Evolutionary conservation across 2,113 vertebrate species (phyloP).

Genomic region (Kryptolebias marmoratus): DNA sequence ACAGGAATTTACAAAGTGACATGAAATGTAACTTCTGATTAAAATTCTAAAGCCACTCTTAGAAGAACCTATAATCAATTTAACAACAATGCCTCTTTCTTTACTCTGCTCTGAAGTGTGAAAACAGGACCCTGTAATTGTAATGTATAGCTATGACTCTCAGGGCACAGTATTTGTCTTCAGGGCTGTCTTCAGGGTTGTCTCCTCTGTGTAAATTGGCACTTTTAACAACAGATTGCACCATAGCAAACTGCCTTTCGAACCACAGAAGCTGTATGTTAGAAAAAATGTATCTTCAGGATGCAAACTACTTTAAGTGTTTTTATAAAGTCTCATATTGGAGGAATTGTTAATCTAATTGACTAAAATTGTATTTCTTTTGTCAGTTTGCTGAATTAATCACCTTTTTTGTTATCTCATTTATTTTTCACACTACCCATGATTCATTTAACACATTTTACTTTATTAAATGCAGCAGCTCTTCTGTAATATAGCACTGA

Average conservation of each 20-base stretch:
- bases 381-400: slow-evolving; percentile 27
- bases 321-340: neutral
- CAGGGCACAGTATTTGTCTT: slow-evolving; percentile 39
- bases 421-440: slow-evolving; percentile 10
- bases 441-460: slow-evolving; percentile 13
- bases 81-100: neutral
- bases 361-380: slow-evolving; percentile 37
- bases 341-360: slow-evolving; percentile 35
- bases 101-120: neutral
- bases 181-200: slow-evolving; percentile 6
- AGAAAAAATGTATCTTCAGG: slow-evolving; percentile 29
- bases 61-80: neutral
- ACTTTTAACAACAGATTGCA: slow-evolving; percentile 58
- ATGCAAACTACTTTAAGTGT: slow-evolving; percentile 22
- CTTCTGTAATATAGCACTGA: neutral
- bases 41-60: neutral
- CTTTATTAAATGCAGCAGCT: neutral
- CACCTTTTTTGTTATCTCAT: slow-evolving; percentile 20
- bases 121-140: slow-evolving; percentile 20
- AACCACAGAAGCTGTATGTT: slow-evolving; percentile 13
- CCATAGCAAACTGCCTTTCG: slow-evolving; percentile 22
- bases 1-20: slow-evolving; percentile 4
- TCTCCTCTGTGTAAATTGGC: slow-evolving; percentile 33
- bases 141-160: slow-evolving; percentile 24
- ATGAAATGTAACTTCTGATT: neutral